Conservation (phyloP, 1,140 invertebrate genomes). For the Cyclina sinensis region DNA sequence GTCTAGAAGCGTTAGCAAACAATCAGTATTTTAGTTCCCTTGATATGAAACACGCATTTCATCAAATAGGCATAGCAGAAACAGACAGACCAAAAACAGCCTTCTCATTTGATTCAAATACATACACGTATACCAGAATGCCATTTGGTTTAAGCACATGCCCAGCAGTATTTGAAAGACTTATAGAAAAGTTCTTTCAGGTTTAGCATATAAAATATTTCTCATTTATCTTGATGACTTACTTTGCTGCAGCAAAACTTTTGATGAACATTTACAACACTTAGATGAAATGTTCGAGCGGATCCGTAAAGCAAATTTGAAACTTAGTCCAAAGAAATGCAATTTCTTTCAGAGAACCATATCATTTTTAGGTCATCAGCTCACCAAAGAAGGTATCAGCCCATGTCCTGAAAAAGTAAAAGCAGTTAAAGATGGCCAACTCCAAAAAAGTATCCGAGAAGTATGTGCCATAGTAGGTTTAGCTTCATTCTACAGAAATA, state of each 20-base stretch:
- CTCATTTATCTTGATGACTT: constrained; percentile 87
- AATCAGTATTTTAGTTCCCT: neutral
- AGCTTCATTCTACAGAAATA: constrained; percentile 26
- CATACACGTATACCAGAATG: neutral
- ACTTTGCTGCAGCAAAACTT: constrained; percentile 82
- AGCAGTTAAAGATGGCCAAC: neutral
- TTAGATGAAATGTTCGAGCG: constrained; percentile 82
- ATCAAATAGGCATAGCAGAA: neutral
- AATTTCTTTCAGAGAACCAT: constrained; percentile 11
- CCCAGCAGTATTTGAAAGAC: neutral
- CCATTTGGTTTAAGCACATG: neutral
- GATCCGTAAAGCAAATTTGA: constrained; percentile 73
- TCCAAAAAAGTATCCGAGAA: neutral
- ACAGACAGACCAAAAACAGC: neutral
- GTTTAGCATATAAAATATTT: neutral
- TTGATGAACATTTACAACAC: constrained; percentile 85
- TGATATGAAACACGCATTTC: neutral
- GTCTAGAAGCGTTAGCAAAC: neutral
- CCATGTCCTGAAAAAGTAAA: constrained; percentile 2
- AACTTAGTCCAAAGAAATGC: constrained; percentile 67
- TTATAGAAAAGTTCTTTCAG: neutral
- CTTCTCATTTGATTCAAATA: neutral
- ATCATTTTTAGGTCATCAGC: constrained; percentile 3
- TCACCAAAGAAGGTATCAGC: neutral
- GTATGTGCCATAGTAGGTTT: constrained; percentile 38